These are phyloP conservation scores for Andricus quercusramuli DNA, from an alignment of 2,888 invertebrate species.

Conservation along the genomic window DNA sequence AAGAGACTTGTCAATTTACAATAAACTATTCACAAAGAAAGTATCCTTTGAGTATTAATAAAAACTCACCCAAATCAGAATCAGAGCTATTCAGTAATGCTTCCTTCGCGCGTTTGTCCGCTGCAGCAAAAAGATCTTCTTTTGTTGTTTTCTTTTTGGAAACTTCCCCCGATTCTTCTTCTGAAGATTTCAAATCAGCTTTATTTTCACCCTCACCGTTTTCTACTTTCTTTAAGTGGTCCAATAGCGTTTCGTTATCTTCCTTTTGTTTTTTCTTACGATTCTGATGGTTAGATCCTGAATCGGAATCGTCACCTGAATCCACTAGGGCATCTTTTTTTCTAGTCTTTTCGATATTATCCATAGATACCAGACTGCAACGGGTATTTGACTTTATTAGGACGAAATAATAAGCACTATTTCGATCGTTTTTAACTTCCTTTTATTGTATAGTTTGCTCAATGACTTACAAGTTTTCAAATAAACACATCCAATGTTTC, in stretches of 20 bases:
- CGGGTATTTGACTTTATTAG: constrained; percentile 50
- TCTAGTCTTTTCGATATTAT: constrained; percentile 55
- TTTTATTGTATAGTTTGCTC: constrained; percentile 46
- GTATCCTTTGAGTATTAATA: background rate
- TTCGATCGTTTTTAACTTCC: background rate
- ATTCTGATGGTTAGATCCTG: constrained; percentile 30
- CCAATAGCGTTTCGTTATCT: constrained; percentile 62
- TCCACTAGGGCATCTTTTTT: constrained; percentile 40
- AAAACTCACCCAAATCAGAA: constrained; percentile 51
- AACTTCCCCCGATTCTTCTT: constrained; percentile 31
- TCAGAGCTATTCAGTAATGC: constrained; percentile 52
- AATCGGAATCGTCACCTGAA: constrained; percentile 49
- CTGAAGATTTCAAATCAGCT: constrained; percentile 5
- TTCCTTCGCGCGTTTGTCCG: constrained; percentile 58
- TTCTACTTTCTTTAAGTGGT: constrained; percentile 64
- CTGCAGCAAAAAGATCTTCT: constrained; percentile 48
- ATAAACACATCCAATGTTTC: background rate
- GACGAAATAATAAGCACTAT: constrained; percentile 41
- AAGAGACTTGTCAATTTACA: too few species aligned
- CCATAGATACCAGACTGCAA: constrained; percentile 56
- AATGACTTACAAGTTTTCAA: background rate
- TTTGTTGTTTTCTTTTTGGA: constrained; percentile 46
- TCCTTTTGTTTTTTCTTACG: constrained; percentile 54
- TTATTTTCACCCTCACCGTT: constrained; percentile 40
- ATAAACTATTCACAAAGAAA: too few species aligned